Conservation (phyloP, 2,113 vertebrate species). For the Dipodomys ordii region DNA sequence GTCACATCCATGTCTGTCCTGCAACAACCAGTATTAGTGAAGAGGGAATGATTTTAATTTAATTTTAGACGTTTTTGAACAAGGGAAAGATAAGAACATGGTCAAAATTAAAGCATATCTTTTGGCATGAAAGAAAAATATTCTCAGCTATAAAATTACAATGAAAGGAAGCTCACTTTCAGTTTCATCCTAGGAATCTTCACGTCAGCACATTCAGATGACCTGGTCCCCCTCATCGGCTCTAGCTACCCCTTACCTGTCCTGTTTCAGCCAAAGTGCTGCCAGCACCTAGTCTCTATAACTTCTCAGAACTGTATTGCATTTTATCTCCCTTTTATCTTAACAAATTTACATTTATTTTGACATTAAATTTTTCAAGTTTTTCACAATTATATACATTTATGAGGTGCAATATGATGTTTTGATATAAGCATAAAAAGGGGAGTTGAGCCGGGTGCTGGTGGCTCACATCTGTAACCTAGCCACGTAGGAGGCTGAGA, state of each 20-base stretch:
- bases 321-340: neutral
- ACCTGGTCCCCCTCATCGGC: rapidly evolving
- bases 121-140: neutral
- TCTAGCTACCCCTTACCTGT: neutral
- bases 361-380: neutral
- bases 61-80: neutral
- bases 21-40: neutral
- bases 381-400: neutral
- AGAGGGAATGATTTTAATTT: neutral
- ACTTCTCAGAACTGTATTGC: neutral
- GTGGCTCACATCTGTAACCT: too few relatives aligned
- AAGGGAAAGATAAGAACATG: neutral
- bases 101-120: neutral
- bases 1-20: neutral
- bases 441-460: too few relatives aligned
- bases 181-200: neutral
- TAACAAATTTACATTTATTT: neutral
- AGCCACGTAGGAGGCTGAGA: too few relatives aligned
- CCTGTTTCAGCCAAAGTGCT: neutral
- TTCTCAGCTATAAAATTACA: neutral
- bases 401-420: neutral
- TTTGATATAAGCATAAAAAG: neutral
- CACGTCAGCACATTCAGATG: neutral
- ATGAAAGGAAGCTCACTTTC: neutral
- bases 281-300: neutral